Evolutionary conservation across 2,888 invertebrate species (phyloP), one percentile per base, ranked within the genome.

Genomic region (Drosophila ochracea): DNA sequence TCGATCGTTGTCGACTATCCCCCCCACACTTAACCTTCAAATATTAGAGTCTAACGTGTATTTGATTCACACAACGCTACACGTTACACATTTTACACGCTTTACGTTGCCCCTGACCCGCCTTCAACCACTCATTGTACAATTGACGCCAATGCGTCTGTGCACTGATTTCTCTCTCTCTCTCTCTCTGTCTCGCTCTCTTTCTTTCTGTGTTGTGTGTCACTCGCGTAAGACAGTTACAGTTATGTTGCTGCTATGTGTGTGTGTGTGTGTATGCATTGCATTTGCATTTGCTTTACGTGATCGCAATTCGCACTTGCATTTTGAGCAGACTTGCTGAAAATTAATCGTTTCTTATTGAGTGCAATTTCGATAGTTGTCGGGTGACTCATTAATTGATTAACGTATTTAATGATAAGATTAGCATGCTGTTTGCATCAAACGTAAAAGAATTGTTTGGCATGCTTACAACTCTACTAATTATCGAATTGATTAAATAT

Each of bases 11-110:
- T 47, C 69, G 57, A 59, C 39, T 53, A 47, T 57, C 31, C 55
- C 50, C 55, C 55, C 43, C 71, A 61, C 61, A 70, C 62, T 74
- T 81, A 86, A 90, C 85, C 85, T 90, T 90, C 89, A 88, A 74
- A 81, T 71, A 54, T 71, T 37, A 52, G 52, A 64, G 58, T 57
- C 41, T 16, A 47, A 47, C 47, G 21, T 47, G 60, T 65, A 59
- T 70, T 77, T 84, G 68, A 78, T 35, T 33, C 39, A 57, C 66
- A 71, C 54, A 37, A 25, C 43, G 49, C 60, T 64, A 73, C 43
- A 58, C 60, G 49, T 60, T 64, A 73, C 50, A 57, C 59, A 31
- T 37, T 70, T 75, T 55, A 55, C 47, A 25, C 54, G 50, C 37
- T 67, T 49, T 41, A 60, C 60, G 53, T 19, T 49, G 49, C 33